Evolutionary conservation across 2,797 vertebrate genomes (phyloP), one percentile per base, ranked within the genome.

Genomic region (Eulemur rubriventer): DNA sequence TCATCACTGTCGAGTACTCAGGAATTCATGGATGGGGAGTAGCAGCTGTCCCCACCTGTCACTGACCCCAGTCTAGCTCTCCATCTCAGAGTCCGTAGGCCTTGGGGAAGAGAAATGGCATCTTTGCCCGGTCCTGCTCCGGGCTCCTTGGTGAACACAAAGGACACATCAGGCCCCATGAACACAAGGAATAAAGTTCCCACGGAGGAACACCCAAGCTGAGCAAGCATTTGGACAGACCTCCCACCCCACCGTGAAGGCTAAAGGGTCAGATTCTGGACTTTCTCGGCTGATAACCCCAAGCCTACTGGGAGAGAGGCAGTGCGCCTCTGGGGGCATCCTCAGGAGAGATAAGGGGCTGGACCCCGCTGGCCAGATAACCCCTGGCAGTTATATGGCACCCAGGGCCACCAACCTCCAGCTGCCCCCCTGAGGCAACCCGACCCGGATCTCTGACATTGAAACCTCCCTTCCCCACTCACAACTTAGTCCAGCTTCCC

Each of bases 41-140:
- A 96, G 81, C 92, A 95, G 69, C 79, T 84, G 59, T 94, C 52
- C 52, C 82, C 41, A 91, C 76, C 80, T 93, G 69, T 95, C 92
- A 87, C 33, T 82, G 80, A 90, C 67, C 75, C 35, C 55, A 95
- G 81, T 43, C 76, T 70, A 70, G 55, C 22, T 84, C 46, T 69
- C 57, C 30, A 94, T 95, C 65, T 91, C 75, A 91, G 61, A 92
- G 50, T 6, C 52, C 33, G 52, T 35, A 67, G 35, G 22, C 46
- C 85, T 50, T 7, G 24, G 18, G 28, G 22, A 76, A 35, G 72
- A 96, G 67, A 94, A 84, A 88, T 89, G 69, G 38, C 35, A 78
- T 94, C 65, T 89, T 94, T 89, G n/a, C 69, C 46, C 48, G 52
- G 2, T 55, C 65, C 17, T 88, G 20, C 20, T 59, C 6, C n/a